A percentile compares a stretch with the other conserved stretches of the same genome.
Conservation (phyloP, 2,113 vertebrate genomes). For the Fulmarus glacialis region DNA sequence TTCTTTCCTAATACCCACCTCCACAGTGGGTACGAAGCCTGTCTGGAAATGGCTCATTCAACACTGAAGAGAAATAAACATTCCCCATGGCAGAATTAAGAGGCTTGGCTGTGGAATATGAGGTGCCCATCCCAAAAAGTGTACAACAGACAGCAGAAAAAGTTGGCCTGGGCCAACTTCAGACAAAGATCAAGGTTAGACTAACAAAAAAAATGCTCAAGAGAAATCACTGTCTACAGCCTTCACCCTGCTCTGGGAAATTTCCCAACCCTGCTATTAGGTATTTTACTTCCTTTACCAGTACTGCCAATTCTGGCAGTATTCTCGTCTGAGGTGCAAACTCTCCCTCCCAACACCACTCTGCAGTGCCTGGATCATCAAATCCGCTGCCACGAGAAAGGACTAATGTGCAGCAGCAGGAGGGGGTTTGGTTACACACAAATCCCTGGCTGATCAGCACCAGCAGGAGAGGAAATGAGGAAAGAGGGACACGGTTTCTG, state of each 20-base stretch:
- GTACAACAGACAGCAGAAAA: slow-evolving; percentile 11
- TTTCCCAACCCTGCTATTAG: slow-evolving; percentile 25
- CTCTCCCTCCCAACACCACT: background rate
- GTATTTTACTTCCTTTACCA: slow-evolving; percentile 10
- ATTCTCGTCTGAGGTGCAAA: background rate
- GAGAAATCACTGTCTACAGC: slow-evolving; percentile 6
- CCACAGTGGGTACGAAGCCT: slow-evolving; percentile 27
- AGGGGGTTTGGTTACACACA: slow-evolving; percentile 62
- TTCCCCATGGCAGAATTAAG: slow-evolving; percentile 43
- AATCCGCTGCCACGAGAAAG: background rate
- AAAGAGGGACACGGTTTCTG: slow-evolving; percentile 48
- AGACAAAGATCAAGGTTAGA: slow-evolving; percentile 44
- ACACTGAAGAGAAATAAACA: slow-evolving; percentile 46
- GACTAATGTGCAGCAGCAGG: slow-evolving; percentile 39
- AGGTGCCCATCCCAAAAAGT: slow-evolving; percentile 37
- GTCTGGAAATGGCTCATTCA: slow-evolving; percentile 51
- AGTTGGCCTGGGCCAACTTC: background rate
- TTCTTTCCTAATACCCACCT: slow-evolving; percentile 65
- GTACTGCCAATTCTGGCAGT: background rate
- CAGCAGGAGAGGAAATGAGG: slow-evolving; percentile 66
- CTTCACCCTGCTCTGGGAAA: slow-evolving; percentile 23
- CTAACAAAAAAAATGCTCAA: background rate
- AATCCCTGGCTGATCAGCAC: slow-evolving; percentile 68
- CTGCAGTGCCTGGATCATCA: background rate
- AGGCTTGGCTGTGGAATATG: background rate